phyloP scores from a whole-genome alignment of 2,113 vertebrate genomes.

The Ariopsis seemanni region DNA sequence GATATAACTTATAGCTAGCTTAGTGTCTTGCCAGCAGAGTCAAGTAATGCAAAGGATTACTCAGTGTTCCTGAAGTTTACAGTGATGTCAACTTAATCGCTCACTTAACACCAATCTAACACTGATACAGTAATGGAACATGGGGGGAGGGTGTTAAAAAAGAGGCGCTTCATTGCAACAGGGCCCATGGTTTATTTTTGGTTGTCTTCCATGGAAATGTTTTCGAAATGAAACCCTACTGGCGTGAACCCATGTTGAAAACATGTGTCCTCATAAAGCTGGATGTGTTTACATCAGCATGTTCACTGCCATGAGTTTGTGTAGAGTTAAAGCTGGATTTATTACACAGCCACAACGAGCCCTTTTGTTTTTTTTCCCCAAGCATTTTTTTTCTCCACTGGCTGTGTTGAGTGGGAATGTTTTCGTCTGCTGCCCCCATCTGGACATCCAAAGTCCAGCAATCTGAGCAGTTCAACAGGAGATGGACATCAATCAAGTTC shows the following conservation, averaged over 20 bases:
- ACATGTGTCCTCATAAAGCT: neutral
- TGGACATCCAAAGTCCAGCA: constrained; percentile 10
- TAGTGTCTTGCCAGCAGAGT: neutral
- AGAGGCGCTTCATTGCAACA: neutral
- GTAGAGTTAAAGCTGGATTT: neutral
- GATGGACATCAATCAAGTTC: neutral
- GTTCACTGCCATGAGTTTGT: neutral
- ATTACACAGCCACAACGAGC: neutral
- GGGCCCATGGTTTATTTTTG: neutral
- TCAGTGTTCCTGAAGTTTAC: neutral
- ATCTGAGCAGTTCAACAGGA: neutral
- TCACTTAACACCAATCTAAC: neutral
- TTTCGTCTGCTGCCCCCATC: constrained; percentile 52
- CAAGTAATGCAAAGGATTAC: neutral
- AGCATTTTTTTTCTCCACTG: neutral
- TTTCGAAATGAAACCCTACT: neutral
- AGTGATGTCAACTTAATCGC: neutral
- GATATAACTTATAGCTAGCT: no score
- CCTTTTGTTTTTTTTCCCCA: neutral
- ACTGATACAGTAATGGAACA: neutral
- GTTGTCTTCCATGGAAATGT: neutral
- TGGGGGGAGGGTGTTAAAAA: neutral
- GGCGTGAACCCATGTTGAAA: constrained; percentile 8
- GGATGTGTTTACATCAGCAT: constrained; percentile 22
- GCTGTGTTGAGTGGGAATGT: neutral